Evolutionary conservation across 1,140 invertebrate genomes (phyloP).

Genomic region (Trissolcus basalis): DNA sequence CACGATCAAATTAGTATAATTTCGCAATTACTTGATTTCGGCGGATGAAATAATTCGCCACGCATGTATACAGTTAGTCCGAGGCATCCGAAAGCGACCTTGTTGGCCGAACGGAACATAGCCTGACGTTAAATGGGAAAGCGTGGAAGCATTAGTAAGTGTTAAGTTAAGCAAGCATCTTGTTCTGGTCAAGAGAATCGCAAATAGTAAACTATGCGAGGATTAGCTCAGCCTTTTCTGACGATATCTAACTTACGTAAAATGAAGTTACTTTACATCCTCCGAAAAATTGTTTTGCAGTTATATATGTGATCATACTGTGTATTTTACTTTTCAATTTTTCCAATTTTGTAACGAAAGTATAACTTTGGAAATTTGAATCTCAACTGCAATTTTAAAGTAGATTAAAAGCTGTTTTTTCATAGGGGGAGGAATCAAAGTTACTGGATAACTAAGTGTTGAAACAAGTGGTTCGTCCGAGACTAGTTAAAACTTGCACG

Average conservation of each 20-base stretch:
- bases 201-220: constrained; percentile 42
- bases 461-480: constrained; percentile 18
- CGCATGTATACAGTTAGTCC: constrained; percentile 27
- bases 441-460: constrained; percentile 24
- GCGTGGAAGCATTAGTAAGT: constrained; percentile 55
- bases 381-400: neutral
- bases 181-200: constrained; percentile 45
- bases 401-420: constrained; percentile 3
- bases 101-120: constrained; percentile 32
- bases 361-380: no score
- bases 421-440: constrained; percentile 7
- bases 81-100: constrained; percentile 38
- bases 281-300: no score
- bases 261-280: no score
- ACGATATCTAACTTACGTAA: no score
- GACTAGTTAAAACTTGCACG: constrained; percentile 40
- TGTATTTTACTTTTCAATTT: no score
- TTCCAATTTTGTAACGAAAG: no score
- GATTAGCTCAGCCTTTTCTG: no score
- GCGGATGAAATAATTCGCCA: constrained; percentile 30
- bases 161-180: constrained; percentile 55
- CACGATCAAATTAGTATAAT: constrained; percentile 25
- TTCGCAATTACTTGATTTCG: constrained; percentile 31
- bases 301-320: no score
- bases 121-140: constrained; percentile 32